Conservation (phyloP, 2,797 vertebrate species). For the Sebastes hubbsi region DNA sequence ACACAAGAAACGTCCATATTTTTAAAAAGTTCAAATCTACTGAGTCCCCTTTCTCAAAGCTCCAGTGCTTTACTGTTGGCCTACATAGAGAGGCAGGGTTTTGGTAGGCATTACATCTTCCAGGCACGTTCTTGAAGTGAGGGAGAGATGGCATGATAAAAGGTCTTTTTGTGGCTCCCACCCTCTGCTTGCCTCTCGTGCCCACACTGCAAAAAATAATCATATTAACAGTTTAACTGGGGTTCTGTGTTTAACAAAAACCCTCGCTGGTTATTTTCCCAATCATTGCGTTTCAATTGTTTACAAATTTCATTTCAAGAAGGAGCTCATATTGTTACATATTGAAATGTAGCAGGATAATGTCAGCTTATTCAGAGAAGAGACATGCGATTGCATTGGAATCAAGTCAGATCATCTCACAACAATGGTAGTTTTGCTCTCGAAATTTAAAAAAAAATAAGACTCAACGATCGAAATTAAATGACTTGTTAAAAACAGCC, state of each 20-base stretch:
- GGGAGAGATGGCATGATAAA: slow-evolving; percentile 52
- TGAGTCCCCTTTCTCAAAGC: slow-evolving; percentile 18
- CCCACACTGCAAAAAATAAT: slow-evolving; percentile 42
- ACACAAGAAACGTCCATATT: neutral
- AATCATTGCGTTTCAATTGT: slow-evolving; percentile 30
- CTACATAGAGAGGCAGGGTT: slow-evolving; percentile 37
- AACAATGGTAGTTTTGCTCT: slow-evolving; percentile 21
- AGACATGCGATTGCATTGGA: slow-evolving; percentile 8
- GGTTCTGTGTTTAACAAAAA: neutral
- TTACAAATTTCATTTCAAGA: slow-evolving; percentile 23
- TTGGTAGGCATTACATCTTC: slow-evolving; percentile 53
- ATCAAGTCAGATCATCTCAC: slow-evolving; percentile 32
- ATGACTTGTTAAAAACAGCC: slow-evolving; percentile 21
- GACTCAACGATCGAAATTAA: slow-evolving; percentile 29
- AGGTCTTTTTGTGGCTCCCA: slow-evolving; percentile 51
- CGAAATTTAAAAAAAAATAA: slow-evolving; percentile 6
- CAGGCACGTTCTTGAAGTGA: slow-evolving; percentile 51
- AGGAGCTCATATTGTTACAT: slow-evolving; percentile 15
- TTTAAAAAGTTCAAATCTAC: slow-evolving; percentile 21
- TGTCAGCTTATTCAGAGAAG: slow-evolving; percentile 22
- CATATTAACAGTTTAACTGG: slow-evolving; percentile 32
- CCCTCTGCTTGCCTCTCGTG: slow-evolving; percentile 31
- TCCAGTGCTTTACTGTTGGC: slow-evolving; percentile 17
- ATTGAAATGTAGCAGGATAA: slow-evolving; percentile 25
- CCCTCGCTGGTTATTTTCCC: slow-evolving; percentile 16